Base-by-base conservation (phyloP, 92 coral and sea anemone species). In the Zoanthus solanderi region DNA sequence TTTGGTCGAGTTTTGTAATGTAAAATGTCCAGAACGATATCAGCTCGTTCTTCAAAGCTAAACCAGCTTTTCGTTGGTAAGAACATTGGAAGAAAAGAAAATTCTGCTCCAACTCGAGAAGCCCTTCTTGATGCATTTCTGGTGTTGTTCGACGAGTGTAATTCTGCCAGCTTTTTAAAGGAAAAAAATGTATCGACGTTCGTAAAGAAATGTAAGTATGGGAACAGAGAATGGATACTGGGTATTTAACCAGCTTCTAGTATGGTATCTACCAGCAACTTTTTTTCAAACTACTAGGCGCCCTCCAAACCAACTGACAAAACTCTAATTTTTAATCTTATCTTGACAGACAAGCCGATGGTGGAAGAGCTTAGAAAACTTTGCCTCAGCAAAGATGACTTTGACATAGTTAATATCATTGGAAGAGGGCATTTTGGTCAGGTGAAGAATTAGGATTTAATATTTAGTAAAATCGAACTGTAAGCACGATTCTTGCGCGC, bases 401-500 rank as follows among this genome's bases (percentile, higher is more conserved):
- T 97, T 83, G 92, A 94, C 46, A 94, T 92, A 29, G 63, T 97
- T 83, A 95, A 94, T 78, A 95, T 93, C 7, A 97, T 97, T 85
- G 99, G 99, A 37, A 85, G 99, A 57, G 99, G 99, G 37, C 99
- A 97, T 90, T 97, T 97, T 91, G 99, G 99, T n/a, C 95, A 97
- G 98, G 99, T 96, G 89, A 81, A 46, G 16, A 28, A 12, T 0
- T 7, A 54, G 3, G 75, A 13, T 31, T 13, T 32, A 3, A 73
- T 56, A 17, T 31, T 23, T 11, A 34, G 32, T 34, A 44, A 78
- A 76, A 32, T 78, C 71, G 54, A 13, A 31, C 17, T 12, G 32
- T 15, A 12, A 23, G 30, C 42, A 8, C 14, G 10, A 12, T 46
- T 47, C 79, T 75, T 75, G 60, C 52, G 9, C 9, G 17, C 47